Evolutionary conservation across 2,113 vertebrate genomes (phyloP).

Genomic region (Cheirogaleus medius): DNA sequence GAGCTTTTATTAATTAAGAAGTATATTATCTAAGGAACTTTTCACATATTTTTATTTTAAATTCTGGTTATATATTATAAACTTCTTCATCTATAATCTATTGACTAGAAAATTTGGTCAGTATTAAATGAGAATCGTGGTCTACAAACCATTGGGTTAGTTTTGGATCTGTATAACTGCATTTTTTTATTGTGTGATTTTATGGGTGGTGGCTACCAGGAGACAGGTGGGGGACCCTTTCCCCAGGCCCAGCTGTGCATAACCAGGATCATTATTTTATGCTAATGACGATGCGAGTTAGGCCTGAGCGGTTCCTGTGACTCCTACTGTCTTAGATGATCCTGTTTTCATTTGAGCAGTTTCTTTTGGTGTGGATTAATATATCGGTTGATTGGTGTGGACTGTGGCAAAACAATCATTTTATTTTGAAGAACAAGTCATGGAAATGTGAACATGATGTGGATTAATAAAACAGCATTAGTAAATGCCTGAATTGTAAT

Average conservation of each 20-base stretch:
- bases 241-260: not conserved
- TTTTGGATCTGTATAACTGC: not conserved
- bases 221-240: not conserved
- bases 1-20: not conserved
- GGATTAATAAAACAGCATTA: conserved; percentile 42
- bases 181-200: not conserved
- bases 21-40: not conserved
- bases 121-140: not conserved
- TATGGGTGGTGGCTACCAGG: not conserved
- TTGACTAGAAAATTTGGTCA: not conserved
- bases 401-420: not conserved
- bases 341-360: not conserved
- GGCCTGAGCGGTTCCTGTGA: not conserved
- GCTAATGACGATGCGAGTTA: not conserved
- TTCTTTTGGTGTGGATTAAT: not conserved
- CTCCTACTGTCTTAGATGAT: not conserved
- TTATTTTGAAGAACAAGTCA: not conserved
- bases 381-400: not conserved
- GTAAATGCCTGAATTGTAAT: not conserved
- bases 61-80: not conserved
- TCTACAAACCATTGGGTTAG: not conserved
- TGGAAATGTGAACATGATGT: not conserved
- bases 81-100: not conserved
- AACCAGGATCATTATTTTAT: not conserved
- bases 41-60: not conserved